Evolutionary conservation across 2,888 invertebrate genomes (phyloP).

Genomic region (Tetranychus piercei): DNA sequence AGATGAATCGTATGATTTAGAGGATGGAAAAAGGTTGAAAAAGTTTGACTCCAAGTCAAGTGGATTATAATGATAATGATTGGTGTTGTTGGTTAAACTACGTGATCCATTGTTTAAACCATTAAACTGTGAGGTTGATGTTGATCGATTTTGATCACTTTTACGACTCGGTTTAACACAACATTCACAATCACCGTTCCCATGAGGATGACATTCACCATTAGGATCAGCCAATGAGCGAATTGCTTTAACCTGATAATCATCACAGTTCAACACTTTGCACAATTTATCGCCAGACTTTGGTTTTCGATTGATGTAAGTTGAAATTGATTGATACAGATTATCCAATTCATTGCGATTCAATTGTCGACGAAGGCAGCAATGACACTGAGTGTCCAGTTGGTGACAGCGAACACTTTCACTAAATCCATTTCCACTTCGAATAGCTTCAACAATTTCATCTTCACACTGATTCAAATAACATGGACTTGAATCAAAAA

Average conservation of each 20-base stretch:
- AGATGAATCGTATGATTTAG: neutral
- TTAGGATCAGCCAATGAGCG: neutral
- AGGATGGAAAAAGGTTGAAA: neutral
- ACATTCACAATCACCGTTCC: neutral
- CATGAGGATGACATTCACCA: neutral
- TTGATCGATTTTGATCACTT: neutral
- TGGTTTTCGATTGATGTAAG: neutral
- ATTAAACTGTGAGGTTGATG: neutral
- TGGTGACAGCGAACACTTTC: neutral
- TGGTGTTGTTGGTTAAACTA: no score
- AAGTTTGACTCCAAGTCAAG: neutral
- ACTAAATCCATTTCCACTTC: neutral
- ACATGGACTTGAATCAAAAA: neutral
- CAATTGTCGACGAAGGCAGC: neutral
- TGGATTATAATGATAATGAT: neutral
- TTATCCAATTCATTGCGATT: neutral
- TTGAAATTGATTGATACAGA: neutral
- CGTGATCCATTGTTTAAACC: neutral
- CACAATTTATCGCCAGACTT: neutral
- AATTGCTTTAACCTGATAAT: constrained; percentile 9
- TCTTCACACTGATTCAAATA: neutral
- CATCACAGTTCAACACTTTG: constrained; percentile 1
- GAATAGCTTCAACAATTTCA: neutral
- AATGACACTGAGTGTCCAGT: neutral
- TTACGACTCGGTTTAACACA: neutral